Evolutionary conservation across 2,113 vertebrate species (phyloP), one percentile per base, ranked within the genome.

Genomic region (Myrmophylax atrothorax): DNA sequence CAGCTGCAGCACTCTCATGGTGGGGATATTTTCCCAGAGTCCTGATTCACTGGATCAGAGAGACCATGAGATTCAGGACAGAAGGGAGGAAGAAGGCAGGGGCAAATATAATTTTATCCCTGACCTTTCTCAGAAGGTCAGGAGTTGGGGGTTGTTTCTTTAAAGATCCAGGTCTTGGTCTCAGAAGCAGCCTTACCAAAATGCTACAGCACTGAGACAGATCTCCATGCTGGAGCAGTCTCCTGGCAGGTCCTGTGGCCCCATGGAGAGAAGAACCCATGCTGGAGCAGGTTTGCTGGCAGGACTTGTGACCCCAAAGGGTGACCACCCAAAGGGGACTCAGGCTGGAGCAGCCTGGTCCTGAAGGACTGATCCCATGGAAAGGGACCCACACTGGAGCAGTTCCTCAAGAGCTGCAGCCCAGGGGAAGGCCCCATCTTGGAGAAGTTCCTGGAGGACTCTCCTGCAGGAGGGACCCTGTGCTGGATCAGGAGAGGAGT

Each of bases 381-480:
- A 23, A 47, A 37, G 24, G 15, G 1, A 72, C 4, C n/a, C 49
- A 33, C 10, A 15, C 42, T 44, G 64, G 37, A 64, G 58, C 24
- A 78, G 37, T 4, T 38, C 13, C 4, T 15, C 50, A n/a, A 25
- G 23, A 52, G 2, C 22, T 44, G 28, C 63, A 78, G 63, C 33
- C 46, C 14, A 15, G 9, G 28, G 86, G 33, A 82, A 38, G 26
- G 9, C 2, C 22, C 23, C 19, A 1, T 1, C 0, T 1, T 46
- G 52, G 19, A 40, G 20, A 7, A 60, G 12, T 1, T 40, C 26
- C 23, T 20, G 38, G 46, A 53, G 14, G 37, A 0, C 20, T 66
- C 11, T 66, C 29, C 24, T 19, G 7, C 1, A 46, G 66, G 4
- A 67, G 38, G 14, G 7, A 73, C 1, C 5, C 50, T 0, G 0